Evolutionary conservation across 1,140 invertebrate genomes (phyloP).

Genomic region (Calosoma granatense): DNA sequence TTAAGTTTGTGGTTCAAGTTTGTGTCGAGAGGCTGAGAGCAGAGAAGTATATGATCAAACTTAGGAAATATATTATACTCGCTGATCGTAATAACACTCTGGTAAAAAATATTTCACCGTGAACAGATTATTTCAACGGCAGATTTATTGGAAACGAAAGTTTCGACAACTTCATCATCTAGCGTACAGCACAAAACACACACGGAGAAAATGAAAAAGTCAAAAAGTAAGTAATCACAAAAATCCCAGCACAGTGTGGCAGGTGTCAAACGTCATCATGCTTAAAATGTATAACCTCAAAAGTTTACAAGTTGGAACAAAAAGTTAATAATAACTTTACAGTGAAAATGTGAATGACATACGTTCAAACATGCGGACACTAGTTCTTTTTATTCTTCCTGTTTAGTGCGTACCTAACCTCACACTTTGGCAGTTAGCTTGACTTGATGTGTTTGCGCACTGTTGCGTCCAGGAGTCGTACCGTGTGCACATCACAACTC

Average conservation of each 20-base stretch:
- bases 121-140: neutral
- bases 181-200: neutral
- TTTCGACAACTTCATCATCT: slow-evolving; percentile 4
- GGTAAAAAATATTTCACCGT: neutral
- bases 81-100: neutral
- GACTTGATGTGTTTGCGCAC: no score
- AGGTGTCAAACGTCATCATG: slow-evolving; percentile 2
- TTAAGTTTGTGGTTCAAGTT: no score
- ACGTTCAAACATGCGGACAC: neutral
- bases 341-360: slow-evolving; percentile 1
- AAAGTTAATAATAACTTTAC: slow-evolving; percentile 1
- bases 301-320: neutral
- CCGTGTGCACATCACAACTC: no score
- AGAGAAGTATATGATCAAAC: no score
- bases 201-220: slow-evolving; percentile 6
- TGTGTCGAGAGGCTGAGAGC: no score
- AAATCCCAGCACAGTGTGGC: neutral
- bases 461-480: no score
- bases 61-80: slow-evolving; percentile 1
- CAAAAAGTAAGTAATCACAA: slow-evolving; percentile 6
- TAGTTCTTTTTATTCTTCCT: neutral
- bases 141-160: slow-evolving; percentile 1
- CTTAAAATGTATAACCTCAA: neutral
- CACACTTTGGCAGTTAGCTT: no score
- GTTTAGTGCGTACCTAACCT: neutral